These are phyloP conservation scores for Pipra filicauda DNA, from an alignment of 2,113 vertebrate genomes.

Conservation along the genomic window DNA sequence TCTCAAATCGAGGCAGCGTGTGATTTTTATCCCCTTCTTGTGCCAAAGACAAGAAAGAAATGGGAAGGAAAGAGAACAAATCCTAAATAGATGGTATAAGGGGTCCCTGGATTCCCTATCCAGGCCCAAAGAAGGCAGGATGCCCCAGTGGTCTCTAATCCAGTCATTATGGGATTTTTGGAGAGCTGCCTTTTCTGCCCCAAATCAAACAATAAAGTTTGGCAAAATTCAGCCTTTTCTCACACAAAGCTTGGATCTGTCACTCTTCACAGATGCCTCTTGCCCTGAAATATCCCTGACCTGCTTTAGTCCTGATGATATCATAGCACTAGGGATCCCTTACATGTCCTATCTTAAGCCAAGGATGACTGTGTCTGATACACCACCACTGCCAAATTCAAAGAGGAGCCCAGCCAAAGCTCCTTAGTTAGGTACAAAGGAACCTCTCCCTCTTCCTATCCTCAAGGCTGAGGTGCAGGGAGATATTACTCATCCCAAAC, in stretches of 20 bases:
- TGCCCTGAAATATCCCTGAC: slow-evolving; percentile 40
- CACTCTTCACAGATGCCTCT: not conserved
- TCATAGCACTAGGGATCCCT: slow-evolving; percentile 9
- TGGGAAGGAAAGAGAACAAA: not conserved
- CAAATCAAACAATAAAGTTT: not conserved
- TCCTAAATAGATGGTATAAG: not conserved
- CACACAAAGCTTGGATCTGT: not conserved
- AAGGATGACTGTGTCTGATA: slow-evolving; percentile 8
- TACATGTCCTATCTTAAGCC: slow-evolving; percentile 18
- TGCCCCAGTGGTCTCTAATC: not conserved
- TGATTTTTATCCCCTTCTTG: not conserved
- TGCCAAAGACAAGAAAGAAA: not conserved
- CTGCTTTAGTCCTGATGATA: slow-evolving; percentile 4
- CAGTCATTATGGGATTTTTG: not conserved
- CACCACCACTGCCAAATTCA: not conserved
- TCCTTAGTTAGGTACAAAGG: slow-evolving; percentile 15
- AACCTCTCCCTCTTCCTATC: not conserved
- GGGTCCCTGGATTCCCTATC: not conserved
- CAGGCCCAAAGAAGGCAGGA: not conserved
- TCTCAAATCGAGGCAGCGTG: not conserved
- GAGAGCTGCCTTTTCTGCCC: not conserved
- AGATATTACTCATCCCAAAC: slow-evolving; percentile 5
- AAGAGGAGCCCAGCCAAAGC: not conserved
- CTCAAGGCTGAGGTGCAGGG: not conserved
- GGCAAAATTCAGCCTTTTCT: not conserved